A percentile compares a stretch with the other conserved stretches of the same genome.
phyloP scores from a whole-genome alignment of 2,888 invertebrate species.

The Xestoiulus laeticollis region DNA sequence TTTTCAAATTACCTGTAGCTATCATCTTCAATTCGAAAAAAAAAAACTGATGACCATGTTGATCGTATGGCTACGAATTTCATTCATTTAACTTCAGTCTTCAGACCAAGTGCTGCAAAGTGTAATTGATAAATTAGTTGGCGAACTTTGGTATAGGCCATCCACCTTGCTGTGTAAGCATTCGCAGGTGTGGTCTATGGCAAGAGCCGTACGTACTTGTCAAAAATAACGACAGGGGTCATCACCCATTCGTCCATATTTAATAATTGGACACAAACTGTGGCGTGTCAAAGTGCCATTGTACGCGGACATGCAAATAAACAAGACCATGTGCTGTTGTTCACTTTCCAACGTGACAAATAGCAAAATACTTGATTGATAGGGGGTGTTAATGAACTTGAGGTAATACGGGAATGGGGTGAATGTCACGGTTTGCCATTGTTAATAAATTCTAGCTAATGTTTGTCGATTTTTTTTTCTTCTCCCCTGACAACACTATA shows the following conservation, averaged over 20 bases:
- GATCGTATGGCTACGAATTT: too few species aligned
- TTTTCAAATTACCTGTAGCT: too few species aligned
- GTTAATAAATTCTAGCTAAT: neutral
- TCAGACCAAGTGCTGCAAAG: neutral
- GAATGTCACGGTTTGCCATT: constrained; percentile 19
- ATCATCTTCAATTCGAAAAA: neutral
- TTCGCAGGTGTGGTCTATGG: neutral
- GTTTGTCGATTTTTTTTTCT: neutral
- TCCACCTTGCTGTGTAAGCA: neutral
- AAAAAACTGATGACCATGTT: too few species aligned
- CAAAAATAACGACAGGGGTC: neutral
- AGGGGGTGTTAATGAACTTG: constrained; percentile 33
- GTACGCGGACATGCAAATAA: neutral
- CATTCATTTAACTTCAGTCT: too few species aligned
- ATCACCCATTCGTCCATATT: neutral
- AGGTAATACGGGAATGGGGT: constrained; percentile 6
- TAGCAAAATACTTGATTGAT: neutral
- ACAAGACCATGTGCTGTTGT: neutral
- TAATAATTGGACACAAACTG: neutral
- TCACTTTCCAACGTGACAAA: neutral
- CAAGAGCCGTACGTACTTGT: neutral
- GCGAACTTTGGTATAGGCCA: constrained; percentile 20
- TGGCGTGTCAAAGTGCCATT: neutral
- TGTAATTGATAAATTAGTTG: neutral
- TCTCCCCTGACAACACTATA: constrained; percentile 4